Conservation (phyloP, 1,140 invertebrate genomes). For the Mya arenaria region DNA sequence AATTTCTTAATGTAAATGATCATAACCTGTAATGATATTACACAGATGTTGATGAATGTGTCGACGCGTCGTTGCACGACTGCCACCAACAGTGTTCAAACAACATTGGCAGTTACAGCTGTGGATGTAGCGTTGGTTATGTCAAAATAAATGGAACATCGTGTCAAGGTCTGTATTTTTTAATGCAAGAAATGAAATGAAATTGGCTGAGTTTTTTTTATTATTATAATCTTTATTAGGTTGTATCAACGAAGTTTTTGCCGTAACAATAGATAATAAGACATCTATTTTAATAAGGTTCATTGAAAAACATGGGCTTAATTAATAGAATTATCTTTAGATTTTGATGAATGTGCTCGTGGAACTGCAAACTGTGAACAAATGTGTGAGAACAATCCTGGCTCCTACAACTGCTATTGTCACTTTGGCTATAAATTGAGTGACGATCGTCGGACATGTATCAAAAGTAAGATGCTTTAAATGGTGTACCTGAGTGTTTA, state of each 20-base stretch:
- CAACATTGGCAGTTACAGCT: neutral
- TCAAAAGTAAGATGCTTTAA: constrained; percentile 22
- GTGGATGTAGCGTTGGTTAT: neutral
- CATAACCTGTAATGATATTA: too few relatives aligned
- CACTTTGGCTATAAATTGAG: constrained; percentile 6
- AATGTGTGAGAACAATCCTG: neutral
- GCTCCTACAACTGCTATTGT: neutral
- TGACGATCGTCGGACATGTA: neutral
- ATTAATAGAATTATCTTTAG: neutral
- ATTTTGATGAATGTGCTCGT: neutral
- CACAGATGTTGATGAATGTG: neutral
- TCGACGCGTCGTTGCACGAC: neutral
- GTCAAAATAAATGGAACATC: neutral
- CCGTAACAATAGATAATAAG: too few relatives aligned
- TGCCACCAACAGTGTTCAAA: neutral
- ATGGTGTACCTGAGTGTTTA: neutral
- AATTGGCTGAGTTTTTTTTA: neutral
- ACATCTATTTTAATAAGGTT: too few relatives aligned
- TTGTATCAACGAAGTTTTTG: too few relatives aligned
- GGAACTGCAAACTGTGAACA: constrained; percentile 1
- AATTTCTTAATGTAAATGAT: too few relatives aligned
- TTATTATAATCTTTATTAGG: neutral
- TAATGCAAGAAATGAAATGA: neutral
- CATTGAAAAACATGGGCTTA: neutral
- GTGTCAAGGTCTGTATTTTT: neutral